Evolutionary conservation across 2,113 vertebrate species (phyloP), one percentile per base, ranked within the genome.

Genomic region (Xiphophorus couchianus): DNA sequence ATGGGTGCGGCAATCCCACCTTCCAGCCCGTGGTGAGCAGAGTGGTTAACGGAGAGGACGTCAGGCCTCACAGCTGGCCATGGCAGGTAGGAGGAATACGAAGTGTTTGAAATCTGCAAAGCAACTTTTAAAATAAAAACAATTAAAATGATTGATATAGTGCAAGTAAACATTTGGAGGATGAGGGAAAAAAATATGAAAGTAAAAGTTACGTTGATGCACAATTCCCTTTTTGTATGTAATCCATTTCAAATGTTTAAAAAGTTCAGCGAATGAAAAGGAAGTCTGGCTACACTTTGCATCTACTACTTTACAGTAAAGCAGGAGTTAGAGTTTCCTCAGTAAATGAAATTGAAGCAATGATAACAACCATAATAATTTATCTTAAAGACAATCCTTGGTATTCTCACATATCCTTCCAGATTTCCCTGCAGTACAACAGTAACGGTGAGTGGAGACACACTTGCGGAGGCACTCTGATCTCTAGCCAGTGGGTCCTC

Each of bases 401-500:
- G 29, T 33, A 2, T 74, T 74, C 3, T 35, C 51, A 0, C 73
- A 58, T 54, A 1, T 73, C 11, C 5, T 75, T 63, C 0, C 75
- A 98, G 97, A 85, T 97, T 87, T 98, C 97, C 0, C 94, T 98
- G 77, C 97, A 98, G 91, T 97, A 96, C 87, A 80, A 85, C 63
- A 83, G 1, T 1, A 2, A 25, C 0, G 85, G 82, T 0, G 61
- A 65, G 0, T 98, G 96, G 96, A 54, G 85, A 25, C 97, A 97
- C 90, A 97, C 95, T 0, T 98, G 97, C 0, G 97, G 97, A 0
- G 96, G 97, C 2, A 96, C 95, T 71, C 91, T 97, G 69, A 96
- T 98, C 44, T 82, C 89, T 6, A 4, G 76, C 0, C 85, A 88
- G 80, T 96, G 94, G 84, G 96, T 98, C 72, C 93, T 97, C 78